Evolutionary conservation across 2,888 invertebrate genomes (phyloP), one percentile per base, ranked within the genome.

Genomic region (Aspidiotus rigidus): DNA sequence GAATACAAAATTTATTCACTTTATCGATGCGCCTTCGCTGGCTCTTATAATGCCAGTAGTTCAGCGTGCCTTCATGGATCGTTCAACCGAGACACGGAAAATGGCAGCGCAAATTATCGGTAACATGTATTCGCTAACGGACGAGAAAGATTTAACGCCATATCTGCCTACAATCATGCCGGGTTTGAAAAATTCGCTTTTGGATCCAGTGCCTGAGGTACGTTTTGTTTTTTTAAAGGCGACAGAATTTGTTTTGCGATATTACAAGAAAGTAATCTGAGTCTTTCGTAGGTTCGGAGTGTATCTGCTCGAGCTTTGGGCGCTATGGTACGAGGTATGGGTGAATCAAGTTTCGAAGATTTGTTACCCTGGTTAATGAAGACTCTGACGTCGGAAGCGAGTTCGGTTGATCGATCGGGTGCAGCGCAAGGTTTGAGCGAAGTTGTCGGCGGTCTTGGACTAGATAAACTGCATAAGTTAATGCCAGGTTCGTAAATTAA

Each of bases 71-170:
- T 98, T 99, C 80, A 89, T 94, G 81, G 98, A 98, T 80, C 85
- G 99, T 72, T 93, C 94, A 63, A 97, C 98, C 0, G 98, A 99
- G 81, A 98, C 96, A 0, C 84, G 99, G 75, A 95, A 98, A 82
- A 97, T 98, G 95, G 95, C 99, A 1, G 96, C 97, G 5, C 97
- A 99, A 81, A 98, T 99, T 78, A 97, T 99, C 75, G 97, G 98
- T 70, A 99, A 98, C 79, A 98, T 99, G 95, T 99, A 98, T 80
- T 96, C 96, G 1, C 81, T 99, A 60, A 98, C 98, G 0, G 98
- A 98, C 80, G 96, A 98, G 79, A 99, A 99, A 81, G 99, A 99
- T 79, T 82, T 99, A 72, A 86, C 90, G 74, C 98, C 99, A 0
- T 99, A 99, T 79, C 81, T 99, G 75, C 93, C 94, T 0, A 93